phyloP scores from a whole-genome alignment of 2,113 vertebrate genomes.

The Perccottus glenii region DNA sequence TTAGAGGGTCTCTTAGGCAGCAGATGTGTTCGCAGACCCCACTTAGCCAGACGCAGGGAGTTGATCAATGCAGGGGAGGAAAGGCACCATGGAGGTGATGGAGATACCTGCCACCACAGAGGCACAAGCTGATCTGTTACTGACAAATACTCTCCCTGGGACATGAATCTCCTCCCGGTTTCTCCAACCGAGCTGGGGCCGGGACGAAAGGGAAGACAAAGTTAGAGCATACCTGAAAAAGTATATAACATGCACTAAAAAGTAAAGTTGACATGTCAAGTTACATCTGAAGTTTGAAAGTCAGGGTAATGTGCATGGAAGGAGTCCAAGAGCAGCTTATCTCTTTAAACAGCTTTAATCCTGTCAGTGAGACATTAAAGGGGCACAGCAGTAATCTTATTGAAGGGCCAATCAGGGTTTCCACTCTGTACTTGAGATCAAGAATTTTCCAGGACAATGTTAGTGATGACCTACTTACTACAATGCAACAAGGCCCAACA shows the following conservation, averaged over 20 bases:
- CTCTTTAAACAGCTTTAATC: slow-evolving; percentile 22
- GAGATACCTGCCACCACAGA: slow-evolving; percentile 71
- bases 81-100: slow-evolving; percentile 66
- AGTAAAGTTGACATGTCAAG: slow-evolving; percentile 14
- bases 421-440: background rate
- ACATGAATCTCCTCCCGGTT: slow-evolving; percentile 63
- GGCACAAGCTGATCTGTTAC: slow-evolving; percentile 70
- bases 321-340: slow-evolving; percentile 20
- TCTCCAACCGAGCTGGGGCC: slow-evolving; percentile 45
- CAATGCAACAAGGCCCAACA: slow-evolving; percentile 6
- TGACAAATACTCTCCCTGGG: slow-evolving; percentile 71
- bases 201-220: slow-evolving; percentile 28
- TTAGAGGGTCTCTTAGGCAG: slow-evolving; percentile 45
- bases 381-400: slow-evolving; percentile 5
- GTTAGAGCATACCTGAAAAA: slow-evolving; percentile 16
- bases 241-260: slow-evolving; percentile 25
- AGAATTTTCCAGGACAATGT: slow-evolving; percentile 9
- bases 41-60: slow-evolving; percentile 54
- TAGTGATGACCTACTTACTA: slow-evolving; percentile 2
- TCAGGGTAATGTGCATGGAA: slow-evolving; percentile 17
- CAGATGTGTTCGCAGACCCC: slow-evolving; percentile 58
- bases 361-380: slow-evolving; percentile 17
- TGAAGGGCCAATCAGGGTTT: slow-evolving; percentile 6
- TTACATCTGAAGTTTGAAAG: slow-evolving; percentile 55
- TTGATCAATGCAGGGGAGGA: slow-evolving; percentile 66